These are phyloP conservation scores for Oreochromis niloticus DNA, from an alignment of 2,113 vertebrate species.

Conservation along the genomic window DNA sequence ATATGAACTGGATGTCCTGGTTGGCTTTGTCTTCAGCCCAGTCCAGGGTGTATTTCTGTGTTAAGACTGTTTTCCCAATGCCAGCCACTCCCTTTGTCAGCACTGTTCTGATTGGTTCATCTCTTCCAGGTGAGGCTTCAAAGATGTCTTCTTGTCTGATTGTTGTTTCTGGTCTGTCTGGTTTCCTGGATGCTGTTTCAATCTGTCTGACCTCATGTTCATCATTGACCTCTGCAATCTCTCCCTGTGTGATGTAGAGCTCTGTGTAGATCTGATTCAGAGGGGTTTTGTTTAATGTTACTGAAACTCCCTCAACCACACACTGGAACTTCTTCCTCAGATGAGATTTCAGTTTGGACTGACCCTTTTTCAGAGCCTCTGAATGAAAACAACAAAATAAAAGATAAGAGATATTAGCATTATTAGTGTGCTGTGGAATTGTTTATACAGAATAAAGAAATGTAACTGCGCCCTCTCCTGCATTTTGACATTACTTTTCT, in stretches of 20 bases:
- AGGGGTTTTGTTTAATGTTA: too few relatives aligned
- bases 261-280: slow-evolving; percentile 51
- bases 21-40: neutral
- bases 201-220: neutral
- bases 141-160: neutral
- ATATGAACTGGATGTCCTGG: neutral
- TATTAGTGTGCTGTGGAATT: too few relatives aligned
- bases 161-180: neutral
- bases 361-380: too few relatives aligned
- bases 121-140: neutral
- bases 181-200: neutral
- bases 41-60: neutral
- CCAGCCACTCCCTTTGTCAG: neutral
- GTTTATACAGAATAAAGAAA: too few relatives aligned
- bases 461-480: too few relatives aligned
- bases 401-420: too few relatives aligned
- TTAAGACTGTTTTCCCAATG: neutral
- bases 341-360: too few relatives aligned
- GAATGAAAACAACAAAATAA: too few relatives aligned
- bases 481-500: too few relatives aligned
- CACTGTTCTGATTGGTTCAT: neutral
- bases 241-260: slow-evolving; percentile 52
- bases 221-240: neutral
- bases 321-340: too few relatives aligned
- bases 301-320: too few relatives aligned